These are phyloP conservation scores for Myiothlypis coronata DNA, from an alignment of 2,797 vertebrate species.

Conservation along the genomic window DNA sequence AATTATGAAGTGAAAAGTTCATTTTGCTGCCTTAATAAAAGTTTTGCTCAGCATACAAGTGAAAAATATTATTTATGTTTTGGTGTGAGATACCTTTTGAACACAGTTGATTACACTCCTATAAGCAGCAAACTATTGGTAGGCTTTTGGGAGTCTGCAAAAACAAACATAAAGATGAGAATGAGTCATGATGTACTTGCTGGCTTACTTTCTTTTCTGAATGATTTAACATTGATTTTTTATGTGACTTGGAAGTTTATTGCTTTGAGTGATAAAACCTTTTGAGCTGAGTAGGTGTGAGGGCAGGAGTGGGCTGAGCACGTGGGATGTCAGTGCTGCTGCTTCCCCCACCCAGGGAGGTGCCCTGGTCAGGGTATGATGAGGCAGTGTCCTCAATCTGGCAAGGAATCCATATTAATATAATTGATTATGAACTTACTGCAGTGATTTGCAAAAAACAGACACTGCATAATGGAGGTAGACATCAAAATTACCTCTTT, in stretches of 20 bases:
- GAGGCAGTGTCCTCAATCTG: background rate
- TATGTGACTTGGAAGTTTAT: background rate
- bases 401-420: background rate
- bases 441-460: background rate
- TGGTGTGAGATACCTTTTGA: background rate
- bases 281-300: background rate
- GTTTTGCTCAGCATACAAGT: background rate
- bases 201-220: background rate
- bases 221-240: background rate
- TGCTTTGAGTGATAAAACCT: background rate
- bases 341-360: background rate
- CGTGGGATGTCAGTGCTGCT: background rate
- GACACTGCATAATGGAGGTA: background rate
- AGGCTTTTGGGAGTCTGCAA: background rate
- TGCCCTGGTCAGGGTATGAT: background rate
- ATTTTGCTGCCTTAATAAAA: background rate
- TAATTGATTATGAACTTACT: background rate
- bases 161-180: background rate
- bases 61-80: background rate
- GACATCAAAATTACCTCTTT: background rate
- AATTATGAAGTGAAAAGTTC: background rate
- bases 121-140: background rate
- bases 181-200: background rate
- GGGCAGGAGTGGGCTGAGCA: background rate
- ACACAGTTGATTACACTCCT: background rate